Conservation (phyloP, 2,113 vertebrate species). For the Gopherus evgoodei region DNA sequence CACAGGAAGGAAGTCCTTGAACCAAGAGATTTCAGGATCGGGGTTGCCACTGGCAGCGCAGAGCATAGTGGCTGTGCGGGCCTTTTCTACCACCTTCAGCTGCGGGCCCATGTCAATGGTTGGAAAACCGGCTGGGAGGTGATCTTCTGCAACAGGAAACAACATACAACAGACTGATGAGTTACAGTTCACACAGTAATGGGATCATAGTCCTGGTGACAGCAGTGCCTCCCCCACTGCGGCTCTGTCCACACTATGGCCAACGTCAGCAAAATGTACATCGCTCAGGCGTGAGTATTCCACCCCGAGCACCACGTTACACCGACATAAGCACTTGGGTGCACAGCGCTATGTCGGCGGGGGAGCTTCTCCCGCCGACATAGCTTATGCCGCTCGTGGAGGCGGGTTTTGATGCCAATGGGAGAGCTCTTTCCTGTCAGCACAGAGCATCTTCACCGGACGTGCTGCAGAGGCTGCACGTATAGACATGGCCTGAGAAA, state of each 20-base stretch:
- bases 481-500: slow-evolving; percentile 5
- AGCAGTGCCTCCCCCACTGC: slow-evolving; percentile 49
- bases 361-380: too few species aligned
- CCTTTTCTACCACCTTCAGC: slow-evolving; percentile 97
- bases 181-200: rapidly evolving
- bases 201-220: not conserved
- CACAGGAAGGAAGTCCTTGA: slow-evolving; percentile 97
- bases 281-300: too few species aligned
- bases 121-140: slow-evolving; percentile 94
- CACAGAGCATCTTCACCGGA: too few species aligned
- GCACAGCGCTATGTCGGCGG: too few species aligned
- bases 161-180: not conserved
- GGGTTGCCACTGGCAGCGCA: slow-evolving; percentile 96
- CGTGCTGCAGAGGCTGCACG: not conserved
- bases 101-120: slow-evolving; percentile 98
- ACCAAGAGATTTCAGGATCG: slow-evolving; percentile 97
- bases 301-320: not conserved
- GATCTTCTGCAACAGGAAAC: slow-evolving; percentile 85
- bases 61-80: slow-evolving; percentile 95
- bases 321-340: too few species aligned
- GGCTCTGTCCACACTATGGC: too few species aligned
- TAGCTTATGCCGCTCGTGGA: too few species aligned
- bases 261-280: too few species aligned
- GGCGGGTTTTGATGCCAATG: too few species aligned
- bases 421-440: too few species aligned